Evolutionary conservation across 2,797 vertebrate genomes (phyloP), one percentile per base, ranked within the genome.

Genomic region (Stomatorhinus walkeri): DNA sequence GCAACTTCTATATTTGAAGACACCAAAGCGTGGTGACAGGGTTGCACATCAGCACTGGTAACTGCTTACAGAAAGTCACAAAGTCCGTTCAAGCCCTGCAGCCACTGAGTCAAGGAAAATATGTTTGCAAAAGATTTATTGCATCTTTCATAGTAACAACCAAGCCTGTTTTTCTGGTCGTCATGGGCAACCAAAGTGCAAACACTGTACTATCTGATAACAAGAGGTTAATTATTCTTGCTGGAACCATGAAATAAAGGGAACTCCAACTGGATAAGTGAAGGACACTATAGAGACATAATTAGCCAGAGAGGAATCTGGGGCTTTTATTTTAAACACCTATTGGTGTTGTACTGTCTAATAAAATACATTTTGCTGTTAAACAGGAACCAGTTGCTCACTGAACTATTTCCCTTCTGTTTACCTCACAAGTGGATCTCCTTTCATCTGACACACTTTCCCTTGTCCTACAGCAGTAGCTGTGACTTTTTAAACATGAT

Each of bases 121-220:
- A 16, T 54, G 24, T 51, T 85, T 52, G 28, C 12, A 24, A 85
- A 16, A 22, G 10, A 85, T 85, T 85, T 54, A 51, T 28, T 48
- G 49, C 48, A 51, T 85, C 14, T 54, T 51, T 52, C 49, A 36
- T 28, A 52, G 22, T 54, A 85, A 54, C 48, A 54, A 49, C 49
- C 46, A 24, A 28, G 84, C 8, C 24, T 28, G 22, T 85, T 12
- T 52, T 10, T 54, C 14, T 85, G 84, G 46, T 16, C 6, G 48
- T 51, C 48, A 85, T 52, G 48, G 86, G 19, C 36, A 48, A 46
- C 56, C 40, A 12, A 87, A 87, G 56, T 87, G 32, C 87, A 87
- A 64, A 87, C 76, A 81, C 19, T 59, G 54, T 59, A 28, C 32
- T 46, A 61, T 87, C 51, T 56, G 32, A 59, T 28, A 28, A 52